These are phyloP conservation scores for Meriones unguiculatus DNA, from an alignment of 2,113 vertebrate genomes.

Conservation along the genomic window DNA sequence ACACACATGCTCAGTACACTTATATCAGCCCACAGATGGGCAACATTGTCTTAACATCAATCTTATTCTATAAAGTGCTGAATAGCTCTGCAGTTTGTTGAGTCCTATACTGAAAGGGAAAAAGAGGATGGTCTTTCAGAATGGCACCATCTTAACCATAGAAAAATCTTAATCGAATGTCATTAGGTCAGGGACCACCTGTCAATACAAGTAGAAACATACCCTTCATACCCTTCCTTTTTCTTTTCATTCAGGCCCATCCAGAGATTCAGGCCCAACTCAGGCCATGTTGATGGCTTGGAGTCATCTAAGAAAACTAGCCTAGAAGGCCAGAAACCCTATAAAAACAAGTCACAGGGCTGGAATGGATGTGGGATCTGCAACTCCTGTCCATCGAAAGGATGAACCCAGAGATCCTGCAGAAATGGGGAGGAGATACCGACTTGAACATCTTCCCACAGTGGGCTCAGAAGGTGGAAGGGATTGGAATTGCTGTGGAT, in stretches of 20 bases:
- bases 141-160: not conserved
- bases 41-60: not conserved
- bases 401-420: not conserved
- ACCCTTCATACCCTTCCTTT: not conserved
- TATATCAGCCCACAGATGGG: not conserved
- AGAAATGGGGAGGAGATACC: not conserved
- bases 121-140: not conserved
- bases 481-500: not conserved
- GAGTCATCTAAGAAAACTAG: not conserved
- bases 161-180: not conserved
- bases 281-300: not conserved
- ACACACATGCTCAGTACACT: not conserved
- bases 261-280: too few relatives aligned
- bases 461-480: not conserved
- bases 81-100: not conserved
- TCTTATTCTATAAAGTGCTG: not conserved
- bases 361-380: not conserved
- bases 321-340: not conserved
- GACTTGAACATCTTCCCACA: too few relatives aligned
- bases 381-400: accelerated
- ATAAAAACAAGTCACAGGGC: not conserved
- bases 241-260: not conserved
- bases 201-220: not conserved
- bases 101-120: not conserved
- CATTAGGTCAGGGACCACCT: not conserved